Base-by-base conservation (phyloP, 2,113 vertebrate species). In the Pachyramphus minor region DNA sequence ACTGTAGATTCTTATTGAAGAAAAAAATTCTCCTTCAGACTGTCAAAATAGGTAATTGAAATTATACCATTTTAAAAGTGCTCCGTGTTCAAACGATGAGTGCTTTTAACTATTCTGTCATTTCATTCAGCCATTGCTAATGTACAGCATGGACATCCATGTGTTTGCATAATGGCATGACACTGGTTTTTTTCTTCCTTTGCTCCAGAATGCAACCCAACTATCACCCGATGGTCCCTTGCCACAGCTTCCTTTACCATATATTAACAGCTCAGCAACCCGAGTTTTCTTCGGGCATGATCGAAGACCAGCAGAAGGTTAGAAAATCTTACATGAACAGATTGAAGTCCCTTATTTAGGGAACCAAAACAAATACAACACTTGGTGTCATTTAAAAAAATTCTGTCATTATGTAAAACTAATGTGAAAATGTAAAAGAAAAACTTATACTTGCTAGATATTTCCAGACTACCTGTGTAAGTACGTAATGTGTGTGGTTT, bases 261-360 rank as follows among this genome's bases (percentile, higher is more conserved):
- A 98, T 77, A 99, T 99, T 97, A 98, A 99, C 90, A 99, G 98
- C 92, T 97, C 98, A 74, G 98, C 98, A 86, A 99, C 99, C 4
- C 98, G 99, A 8, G 98, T 99, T 83, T 99, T 99, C 97, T 99
- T 99, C 58, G 99, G 99, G 59, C 99, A 99, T 25, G 99, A 99
- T 90, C 98, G 99, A 89, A 98, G 99, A 93, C 99, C 99, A 52
- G 98, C 99, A 75, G 98, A 99, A 97, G 99, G 99, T 99, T 96
- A 97, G 94, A 96, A 79, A 95, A 92, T 18, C 66, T 88, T 69
- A 17, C 58, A n/a, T 84, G 20, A 87, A 79, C 18, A 71, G 20
- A 41, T 68, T 82, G 23, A 68, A 56, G n/a, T 41, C 6, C 6
- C 8, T 73, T 79, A 44, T 39, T 44, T 52, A 28, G 62, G 72